Evolutionary conservation across 2,113 vertebrate genomes (phyloP), one percentile per base, ranked within the genome.

Genomic region (Chaetops frenatus): DNA sequence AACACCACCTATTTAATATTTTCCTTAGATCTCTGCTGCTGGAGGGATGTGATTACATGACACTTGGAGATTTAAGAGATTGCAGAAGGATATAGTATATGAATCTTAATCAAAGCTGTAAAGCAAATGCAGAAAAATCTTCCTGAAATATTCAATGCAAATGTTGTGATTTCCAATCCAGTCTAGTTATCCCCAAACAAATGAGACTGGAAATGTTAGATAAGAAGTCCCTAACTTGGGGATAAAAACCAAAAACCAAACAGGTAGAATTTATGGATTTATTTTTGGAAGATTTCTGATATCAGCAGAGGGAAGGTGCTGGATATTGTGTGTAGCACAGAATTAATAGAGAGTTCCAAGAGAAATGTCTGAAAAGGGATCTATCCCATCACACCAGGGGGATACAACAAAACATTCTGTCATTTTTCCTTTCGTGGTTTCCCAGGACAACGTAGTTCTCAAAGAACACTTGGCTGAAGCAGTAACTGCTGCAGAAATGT

Each of bases 91-190:
- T 94, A 92, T 90, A 83, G 29, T 23, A 18, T 12, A 88, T 25
- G 92, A 90, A 93, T 88, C 88, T 93, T 94, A 95, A 92, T 88
- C 90, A 94, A 95, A 94, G 81, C 77, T 85, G 53, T 33, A 94
- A 87, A 91, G 81, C 48, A 94, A 92, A 96, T 22, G 77, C 40
- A 87, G 81, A 84, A 94, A 87, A 95, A 85, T 74, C 81, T 85
- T 81, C 61, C 70, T 89, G 91, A 92, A 94, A 91, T 89, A 91
- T 79, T 89, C 69, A 74, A 85, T 72, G 69, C 73, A 87, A 88
- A 91, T 76, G 74, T 92, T 91, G 81, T 64, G 60, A 69, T 91
- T 94, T 84, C 74, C 89, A 89, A 50, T 50, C 57, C 70, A 47
- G 29, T 69, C 81, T 79, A 81, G 66, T 54, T n/a, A 82, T 89